Evolutionary conservation across 2,113 vertebrate genomes (phyloP).

Genomic region (Cheirogaleus medius): DNA sequence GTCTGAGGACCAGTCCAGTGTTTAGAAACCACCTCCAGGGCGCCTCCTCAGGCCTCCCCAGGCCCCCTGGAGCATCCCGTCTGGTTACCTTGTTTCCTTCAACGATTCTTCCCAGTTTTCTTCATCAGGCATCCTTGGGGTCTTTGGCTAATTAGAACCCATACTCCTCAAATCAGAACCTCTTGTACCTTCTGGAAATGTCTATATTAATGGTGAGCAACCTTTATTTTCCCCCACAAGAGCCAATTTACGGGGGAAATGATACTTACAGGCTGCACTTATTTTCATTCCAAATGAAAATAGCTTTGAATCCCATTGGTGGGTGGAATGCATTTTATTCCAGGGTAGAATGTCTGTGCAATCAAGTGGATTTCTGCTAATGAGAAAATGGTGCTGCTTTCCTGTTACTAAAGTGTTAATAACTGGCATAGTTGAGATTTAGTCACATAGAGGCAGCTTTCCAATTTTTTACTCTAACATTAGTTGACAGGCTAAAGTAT

Average conservation of each 20-base stretch:
- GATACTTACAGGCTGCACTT: background rate
- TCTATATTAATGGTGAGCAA: background rate
- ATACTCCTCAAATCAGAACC: background rate
- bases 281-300: slow-evolving; percentile 56
- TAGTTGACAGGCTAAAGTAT: background rate
- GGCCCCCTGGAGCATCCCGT: background rate
- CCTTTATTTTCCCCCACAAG: background rate
- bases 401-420: background rate
- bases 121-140: background rate
- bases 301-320: background rate
- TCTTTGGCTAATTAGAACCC: background rate
- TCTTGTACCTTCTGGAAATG: background rate
- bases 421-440: background rate
- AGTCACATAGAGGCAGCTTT: background rate
- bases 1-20: background rate
- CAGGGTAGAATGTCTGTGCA: background rate
- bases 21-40: background rate
- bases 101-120: background rate
- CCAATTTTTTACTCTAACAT: slow-evolving; percentile 29
- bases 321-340: background rate
- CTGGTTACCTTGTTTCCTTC: background rate
- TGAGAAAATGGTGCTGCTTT: background rate
- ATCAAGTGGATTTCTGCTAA: background rate
- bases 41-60: background rate
- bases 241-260: background rate